These are phyloP conservation scores for Diploptera punctata DNA, from an alignment of 2,888 invertebrate genomes.

Conservation along the genomic window DNA sequence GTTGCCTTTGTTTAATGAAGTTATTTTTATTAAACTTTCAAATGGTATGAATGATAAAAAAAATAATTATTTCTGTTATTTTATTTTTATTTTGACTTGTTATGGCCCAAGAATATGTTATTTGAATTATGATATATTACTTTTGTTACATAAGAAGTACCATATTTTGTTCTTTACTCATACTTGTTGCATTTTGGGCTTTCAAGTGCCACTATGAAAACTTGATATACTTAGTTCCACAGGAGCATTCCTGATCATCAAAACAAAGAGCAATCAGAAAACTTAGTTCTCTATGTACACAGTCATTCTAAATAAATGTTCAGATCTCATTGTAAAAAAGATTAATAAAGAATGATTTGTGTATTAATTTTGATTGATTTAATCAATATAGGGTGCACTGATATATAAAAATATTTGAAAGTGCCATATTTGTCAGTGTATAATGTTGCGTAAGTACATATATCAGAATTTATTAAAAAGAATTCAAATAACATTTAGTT, in stretches of 20 bases:
- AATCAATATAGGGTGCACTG: too few relatives aligned
- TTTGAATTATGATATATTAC: slow-evolving; percentile 6
- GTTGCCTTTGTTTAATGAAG: slow-evolving; percentile 32
- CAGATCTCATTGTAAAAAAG: slow-evolving; percentile 32
- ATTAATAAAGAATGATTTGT: slow-evolving; percentile 2
- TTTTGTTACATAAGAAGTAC: slow-evolving; percentile 16
- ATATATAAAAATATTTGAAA: too few relatives aligned
- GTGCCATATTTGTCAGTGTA: too few relatives aligned
- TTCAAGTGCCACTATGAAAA: slow-evolving; percentile 13
- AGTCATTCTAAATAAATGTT: slow-evolving; percentile 27
- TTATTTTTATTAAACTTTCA: slow-evolving; percentile 20
- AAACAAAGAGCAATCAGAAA: slow-evolving; percentile 16
- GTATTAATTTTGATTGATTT: neutral
- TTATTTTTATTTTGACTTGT: slow-evolving; percentile 8
- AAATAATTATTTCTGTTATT: neutral
- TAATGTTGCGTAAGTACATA: too few relatives aligned
- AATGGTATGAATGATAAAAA: slow-evolving; percentile 23
- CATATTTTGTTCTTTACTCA: slow-evolving; percentile 2
- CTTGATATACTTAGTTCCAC: slow-evolving; percentile 13
- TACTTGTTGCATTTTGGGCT: slow-evolving; percentile 17
- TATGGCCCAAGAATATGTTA: slow-evolving; percentile 5
- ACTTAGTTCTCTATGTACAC: slow-evolving; percentile 27
- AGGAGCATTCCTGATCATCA: slow-evolving; percentile 19
- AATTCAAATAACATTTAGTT: too few relatives aligned
- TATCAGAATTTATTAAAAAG: too few relatives aligned